Evolutionary conservation across 2,797 vertebrate species (phyloP).

Genomic region (Sebastolobus alascanus): DNA sequence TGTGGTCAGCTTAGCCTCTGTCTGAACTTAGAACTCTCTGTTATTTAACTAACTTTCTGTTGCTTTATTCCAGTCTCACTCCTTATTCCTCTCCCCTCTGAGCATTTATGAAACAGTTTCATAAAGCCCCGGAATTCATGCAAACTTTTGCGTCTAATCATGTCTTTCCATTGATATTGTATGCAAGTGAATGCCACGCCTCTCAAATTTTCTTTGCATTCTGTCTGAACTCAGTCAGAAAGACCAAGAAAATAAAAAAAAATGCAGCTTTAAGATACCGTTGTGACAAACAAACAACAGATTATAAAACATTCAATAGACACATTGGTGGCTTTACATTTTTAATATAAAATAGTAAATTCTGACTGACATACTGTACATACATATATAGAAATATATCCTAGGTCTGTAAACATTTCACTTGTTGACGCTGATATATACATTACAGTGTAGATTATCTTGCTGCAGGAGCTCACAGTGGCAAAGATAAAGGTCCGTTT

Average conservation of each 20-base stretch:
- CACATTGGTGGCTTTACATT: background rate
- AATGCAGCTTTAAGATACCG: background rate
- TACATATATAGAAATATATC: conserved; percentile 52
- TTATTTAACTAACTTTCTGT: background rate
- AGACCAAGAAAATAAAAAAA: background rate
- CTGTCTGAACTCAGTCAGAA: background rate
- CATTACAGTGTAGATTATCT: conserved; percentile 14
- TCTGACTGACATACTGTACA: conserved; percentile 47
- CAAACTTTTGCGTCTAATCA: background rate
- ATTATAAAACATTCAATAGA: background rate
- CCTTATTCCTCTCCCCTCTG: background rate
- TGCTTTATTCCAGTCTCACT: background rate
- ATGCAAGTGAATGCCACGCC: background rate
- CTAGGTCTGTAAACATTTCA: conserved; percentile 66
- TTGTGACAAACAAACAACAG: conserved; percentile 8
- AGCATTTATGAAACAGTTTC: background rate
- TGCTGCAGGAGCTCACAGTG: conserved; percentile 13
- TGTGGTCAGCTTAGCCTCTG: background rate
- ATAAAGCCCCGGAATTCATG: background rate
- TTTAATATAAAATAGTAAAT: conserved; percentile 64
- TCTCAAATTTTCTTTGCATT: background rate
- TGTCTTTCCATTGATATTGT: background rate
- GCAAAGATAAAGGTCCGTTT: conserved; percentile 10
- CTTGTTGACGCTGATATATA: conserved; percentile 4
- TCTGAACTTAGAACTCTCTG: background rate